Percentiles rank a stretch among this genome's conserved stretches.
Conservation (phyloP, 2,888 invertebrate species). For the Rhagonycha fulva region DNA sequence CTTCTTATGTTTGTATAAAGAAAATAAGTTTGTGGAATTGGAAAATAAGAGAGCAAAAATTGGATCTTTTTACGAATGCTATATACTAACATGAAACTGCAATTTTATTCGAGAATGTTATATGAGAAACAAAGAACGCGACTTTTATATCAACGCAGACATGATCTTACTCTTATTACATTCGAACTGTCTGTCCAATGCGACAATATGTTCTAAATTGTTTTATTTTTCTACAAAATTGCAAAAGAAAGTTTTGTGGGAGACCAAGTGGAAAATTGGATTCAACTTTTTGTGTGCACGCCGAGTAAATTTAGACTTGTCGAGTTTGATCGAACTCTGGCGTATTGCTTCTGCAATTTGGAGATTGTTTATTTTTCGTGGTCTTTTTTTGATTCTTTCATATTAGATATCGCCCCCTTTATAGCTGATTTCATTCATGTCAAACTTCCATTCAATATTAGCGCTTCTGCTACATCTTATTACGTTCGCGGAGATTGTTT, state of each 20-base stretch:
- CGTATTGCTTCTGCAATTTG: conserved; percentile 29
- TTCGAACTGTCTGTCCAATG: conserved; percentile 37
- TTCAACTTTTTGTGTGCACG: conserved; percentile 46
- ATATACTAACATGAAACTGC: conserved; percentile 29
- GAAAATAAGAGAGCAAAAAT: conserved; percentile 24
- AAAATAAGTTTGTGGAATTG: conserved; percentile 30
- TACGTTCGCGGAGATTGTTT: conserved; percentile 22
- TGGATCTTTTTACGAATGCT: conserved; percentile 7
- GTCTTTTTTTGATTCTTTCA: conserved; percentile 25
- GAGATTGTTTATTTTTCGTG: conserved; percentile 31
- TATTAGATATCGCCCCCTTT: conserved; percentile 25
- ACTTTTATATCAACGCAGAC: conserved; percentile 33
- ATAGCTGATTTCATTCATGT: conserved; percentile 24
- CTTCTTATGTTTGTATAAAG: conserved; percentile 35
- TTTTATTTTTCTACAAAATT: conserved; percentile 49
- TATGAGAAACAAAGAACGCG: conserved; percentile 26
- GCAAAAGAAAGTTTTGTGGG: conserved; percentile 50
- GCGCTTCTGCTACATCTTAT: conserved; percentile 19
- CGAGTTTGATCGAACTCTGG: conserved; percentile 29
- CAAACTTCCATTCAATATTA: conserved; percentile 22
- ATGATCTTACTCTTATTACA: conserved; percentile 37
- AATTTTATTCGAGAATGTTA: conserved; percentile 30
- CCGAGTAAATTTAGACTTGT: conserved; percentile 31
- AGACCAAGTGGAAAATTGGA: conserved; percentile 52
- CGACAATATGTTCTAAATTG: conserved; percentile 50